Percentiles rank a stretch among this genome's conserved stretches.
These are phyloP conservation scores for Proterorhinus semilunaris DNA, from an alignment of 2,113 vertebrate genomes.

Conservation along the genomic window DNA sequence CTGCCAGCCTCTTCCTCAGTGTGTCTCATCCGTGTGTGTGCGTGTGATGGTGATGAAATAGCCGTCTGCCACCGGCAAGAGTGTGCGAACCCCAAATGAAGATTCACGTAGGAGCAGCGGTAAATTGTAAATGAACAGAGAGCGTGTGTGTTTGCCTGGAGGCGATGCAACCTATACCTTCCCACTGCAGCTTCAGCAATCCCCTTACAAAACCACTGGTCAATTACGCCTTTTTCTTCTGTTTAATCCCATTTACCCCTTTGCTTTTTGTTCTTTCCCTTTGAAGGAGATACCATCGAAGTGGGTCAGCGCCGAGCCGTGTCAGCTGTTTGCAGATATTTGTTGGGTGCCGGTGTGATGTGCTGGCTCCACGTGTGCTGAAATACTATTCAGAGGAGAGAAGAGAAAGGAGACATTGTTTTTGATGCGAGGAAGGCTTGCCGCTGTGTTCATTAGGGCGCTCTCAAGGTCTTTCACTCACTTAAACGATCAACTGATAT, in stretches of 20 bases:
- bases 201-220: constrained; percentile 32
- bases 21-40: constrained; percentile 5
- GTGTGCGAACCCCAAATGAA: constrained; percentile 66
- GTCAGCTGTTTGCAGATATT: constrained; percentile 62
- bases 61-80: constrained; percentile 64
- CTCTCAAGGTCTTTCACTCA: constrained; percentile 28
- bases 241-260: constrained; percentile 42
- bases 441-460: constrained; percentile 52
- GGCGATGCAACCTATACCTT: constrained; percentile 38
- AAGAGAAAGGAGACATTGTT: constrained; percentile 28
- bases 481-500: constrained; percentile 59
- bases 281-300: constrained; percentile 63
- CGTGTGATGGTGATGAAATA: constrained; percentile 61
- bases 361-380: background rate
- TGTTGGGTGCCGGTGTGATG: constrained; percentile 28
- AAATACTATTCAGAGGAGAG: background rate
- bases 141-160: constrained; percentile 35
- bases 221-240: constrained; percentile 50
- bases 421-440: constrained; percentile 54
- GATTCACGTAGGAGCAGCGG: constrained; percentile 56
- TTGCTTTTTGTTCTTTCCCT: constrained; percentile 29
- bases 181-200: constrained; percentile 16
- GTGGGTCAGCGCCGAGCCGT: constrained; percentile 61
- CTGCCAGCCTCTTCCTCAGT: constrained; percentile 20
- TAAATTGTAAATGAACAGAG: constrained; percentile 60